These are phyloP conservation scores for Allolobophora icterica DNA, from an alignment of 2,888 invertebrate species.

Conservation along the genomic window DNA sequence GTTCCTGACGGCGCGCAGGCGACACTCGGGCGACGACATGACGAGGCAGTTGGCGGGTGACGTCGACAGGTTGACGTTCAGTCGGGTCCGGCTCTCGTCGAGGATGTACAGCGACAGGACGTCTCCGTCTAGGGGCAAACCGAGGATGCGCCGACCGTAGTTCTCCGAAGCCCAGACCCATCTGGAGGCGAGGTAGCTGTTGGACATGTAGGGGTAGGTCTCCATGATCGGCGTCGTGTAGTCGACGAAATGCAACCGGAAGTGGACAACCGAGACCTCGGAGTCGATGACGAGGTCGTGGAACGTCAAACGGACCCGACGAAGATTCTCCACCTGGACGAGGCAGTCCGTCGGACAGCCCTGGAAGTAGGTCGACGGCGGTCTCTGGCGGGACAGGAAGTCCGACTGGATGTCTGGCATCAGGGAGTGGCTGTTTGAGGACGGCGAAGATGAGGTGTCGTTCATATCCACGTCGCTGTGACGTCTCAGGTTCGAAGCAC, in stretches of 20 bases:
- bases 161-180: conserved; percentile 48
- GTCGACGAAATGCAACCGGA: conserved; percentile 45
- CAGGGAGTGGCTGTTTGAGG: neutral
- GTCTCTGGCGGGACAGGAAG: conserved; percentile 22
- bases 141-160: conserved; percentile 46
- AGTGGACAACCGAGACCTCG: conserved; percentile 41
- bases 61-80: conserved; percentile 38
- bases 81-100: conserved; percentile 36
- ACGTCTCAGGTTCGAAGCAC: neutral
- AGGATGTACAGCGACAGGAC: conserved; percentile 49
- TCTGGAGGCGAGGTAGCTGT: conserved; percentile 44
- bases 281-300: conserved; percentile 4
- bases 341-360: conserved; percentile 20
- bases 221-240: conserved; percentile 46
- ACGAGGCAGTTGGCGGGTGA: conserved; percentile 45
- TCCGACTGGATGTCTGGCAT: conserved; percentile 24
- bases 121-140: conserved; percentile 48
- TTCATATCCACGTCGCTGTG: neutral
- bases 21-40: conserved; percentile 46
- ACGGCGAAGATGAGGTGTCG: neutral
- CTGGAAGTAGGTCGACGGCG: conserved; percentile 29
- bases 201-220: conserved; percentile 48
- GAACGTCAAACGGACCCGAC: conserved; percentile 5
- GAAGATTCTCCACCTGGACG: neutral
- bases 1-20: conserved; percentile 46